Evolutionary conservation across 2,113 vertebrate species (phyloP), one percentile per base, ranked within the genome.

Genomic region (Pagrus major): DNA sequence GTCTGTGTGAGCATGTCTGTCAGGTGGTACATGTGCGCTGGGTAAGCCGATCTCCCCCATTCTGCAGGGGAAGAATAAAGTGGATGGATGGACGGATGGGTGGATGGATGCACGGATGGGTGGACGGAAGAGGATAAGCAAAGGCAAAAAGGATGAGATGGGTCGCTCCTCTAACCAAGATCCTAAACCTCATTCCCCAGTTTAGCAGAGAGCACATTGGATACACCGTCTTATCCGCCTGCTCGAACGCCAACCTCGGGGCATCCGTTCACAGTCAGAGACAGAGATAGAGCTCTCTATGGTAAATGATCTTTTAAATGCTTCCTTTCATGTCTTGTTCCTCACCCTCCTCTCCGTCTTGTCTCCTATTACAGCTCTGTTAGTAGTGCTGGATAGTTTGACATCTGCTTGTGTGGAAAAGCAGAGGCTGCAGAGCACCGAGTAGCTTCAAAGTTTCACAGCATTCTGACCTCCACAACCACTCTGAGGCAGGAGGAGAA

Each of bases 261-360:
- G 76, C 72, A 75, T 73, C 55, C 20, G 18, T 63, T 51, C 70
- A 29, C 66, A 49, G 44, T 69, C 55, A 31, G 74, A 84, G 41
- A 65, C 69, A 69, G 44, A 78, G 72, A 64, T 23, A 58, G 47
- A 73, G 42, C 55, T 35, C 42, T 73, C 61, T 77, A 44, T 64
- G 52, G 71, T 71, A 76, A 83, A 81, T 74, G 27, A 79, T 80
- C 68, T 63, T 68, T 70, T 66, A 79, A 81, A 81, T 51, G 68
- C 41, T 78, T 75, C 67, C 75, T 88, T 86, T 80, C 65, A 77
- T 81, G 76, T 87, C 59, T 49, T 39, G 35, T 58, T 71, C 69
- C 25, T 65, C 46, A 9, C 29, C 35, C 49, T 56, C 76, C 15
- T 63, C 82, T 61, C 31, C 18, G 3, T 16, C 72, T 31, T 41